Percentiles rank a stretch among this genome's conserved stretches.
Evolutionary conservation across 2,888 invertebrate genomes (phyloP).

Genomic region (Gonocerus acuteangulatus): DNA sequence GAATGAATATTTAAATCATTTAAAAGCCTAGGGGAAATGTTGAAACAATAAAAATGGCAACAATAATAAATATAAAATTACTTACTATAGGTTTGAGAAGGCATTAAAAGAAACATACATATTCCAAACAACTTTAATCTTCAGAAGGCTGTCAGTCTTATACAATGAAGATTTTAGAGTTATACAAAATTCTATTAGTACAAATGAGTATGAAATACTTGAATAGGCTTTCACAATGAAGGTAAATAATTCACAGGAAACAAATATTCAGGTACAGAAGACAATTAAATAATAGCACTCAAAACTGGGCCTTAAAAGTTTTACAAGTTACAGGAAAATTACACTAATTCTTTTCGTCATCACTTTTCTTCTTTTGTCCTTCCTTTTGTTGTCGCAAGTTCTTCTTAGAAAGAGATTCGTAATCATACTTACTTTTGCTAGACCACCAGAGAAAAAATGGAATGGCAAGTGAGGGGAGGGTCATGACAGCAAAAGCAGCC

Average conservation of each 20-base stretch:
- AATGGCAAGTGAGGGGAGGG: slow-evolving; percentile 86
- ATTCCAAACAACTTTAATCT: too few relatives aligned
- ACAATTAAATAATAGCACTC: background rate
- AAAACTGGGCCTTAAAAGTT: background rate
- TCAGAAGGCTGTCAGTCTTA: too few relatives aligned
- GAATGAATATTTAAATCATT: too few relatives aligned
- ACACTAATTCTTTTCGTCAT: slow-evolving; percentile 4
- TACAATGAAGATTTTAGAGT: too few relatives aligned
- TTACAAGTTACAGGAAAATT: background rate
- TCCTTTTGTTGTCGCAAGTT: slow-evolving; percentile 54
- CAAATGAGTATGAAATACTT: too few relatives aligned
- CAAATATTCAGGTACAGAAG: background rate
- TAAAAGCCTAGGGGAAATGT: too few relatives aligned
- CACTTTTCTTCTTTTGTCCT: slow-evolving; percentile 51
- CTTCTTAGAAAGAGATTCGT: slow-evolving; percentile 12
- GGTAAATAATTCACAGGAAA: background rate
- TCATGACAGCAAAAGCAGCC: slow-evolving; percentile 95
- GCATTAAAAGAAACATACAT: too few relatives aligned
- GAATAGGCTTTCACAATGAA: too few relatives aligned
- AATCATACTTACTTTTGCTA: slow-evolving; percentile 88
- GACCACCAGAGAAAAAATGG: slow-evolving; percentile 91
- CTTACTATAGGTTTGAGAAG: too few relatives aligned
- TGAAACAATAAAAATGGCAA: too few relatives aligned
- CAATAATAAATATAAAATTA: too few relatives aligned
- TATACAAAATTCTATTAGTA: too few relatives aligned